phyloP scores from a whole-genome alignment of 2,888 invertebrate species.

The Xanthorhoe designata region DNA sequence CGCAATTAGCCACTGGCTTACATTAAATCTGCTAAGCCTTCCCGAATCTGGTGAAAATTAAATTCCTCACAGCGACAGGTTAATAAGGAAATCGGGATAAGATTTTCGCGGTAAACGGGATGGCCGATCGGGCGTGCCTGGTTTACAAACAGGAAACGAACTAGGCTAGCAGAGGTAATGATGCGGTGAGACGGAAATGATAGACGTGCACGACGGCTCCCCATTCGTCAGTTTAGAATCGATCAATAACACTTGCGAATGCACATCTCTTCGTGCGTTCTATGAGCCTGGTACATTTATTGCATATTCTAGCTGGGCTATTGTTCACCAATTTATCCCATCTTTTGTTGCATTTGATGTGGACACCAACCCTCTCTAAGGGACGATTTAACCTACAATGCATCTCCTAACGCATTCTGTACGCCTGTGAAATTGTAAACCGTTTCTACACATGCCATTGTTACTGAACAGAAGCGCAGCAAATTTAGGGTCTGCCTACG shows the following conservation, averaged over 20 bases:
- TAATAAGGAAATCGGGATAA: conserved; percentile 26
- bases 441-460: not conserved
- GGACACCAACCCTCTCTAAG: not conserved
- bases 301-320: conserved; percentile 55
- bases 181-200: conserved; percentile 52
- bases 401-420: not conserved
- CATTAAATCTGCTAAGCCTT: conserved; percentile 27
- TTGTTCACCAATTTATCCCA: conserved; percentile 2
- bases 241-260: not conserved
- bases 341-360: conserved; percentile 8
- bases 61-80: conserved; percentile 24
- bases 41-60: conserved; percentile 31
- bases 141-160: conserved; percentile 70
- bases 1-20: conserved; percentile 36
- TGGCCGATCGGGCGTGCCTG: conserved; percentile 49
- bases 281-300: conserved; percentile 70
- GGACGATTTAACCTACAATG: not conserved
- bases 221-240: not conserved
- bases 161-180: conserved; percentile 62
- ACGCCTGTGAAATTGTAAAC: not conserved
- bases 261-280: conserved; percentile 45
- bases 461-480: not conserved
- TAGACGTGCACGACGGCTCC: not conserved
- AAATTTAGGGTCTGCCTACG: not conserved
- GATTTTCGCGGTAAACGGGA: conserved; percentile 20